Evolutionary conservation across 2,888 invertebrate genomes (phyloP), one percentile per base, ranked within the genome.

Genomic region (Stenolophus ochropezus): DNA sequence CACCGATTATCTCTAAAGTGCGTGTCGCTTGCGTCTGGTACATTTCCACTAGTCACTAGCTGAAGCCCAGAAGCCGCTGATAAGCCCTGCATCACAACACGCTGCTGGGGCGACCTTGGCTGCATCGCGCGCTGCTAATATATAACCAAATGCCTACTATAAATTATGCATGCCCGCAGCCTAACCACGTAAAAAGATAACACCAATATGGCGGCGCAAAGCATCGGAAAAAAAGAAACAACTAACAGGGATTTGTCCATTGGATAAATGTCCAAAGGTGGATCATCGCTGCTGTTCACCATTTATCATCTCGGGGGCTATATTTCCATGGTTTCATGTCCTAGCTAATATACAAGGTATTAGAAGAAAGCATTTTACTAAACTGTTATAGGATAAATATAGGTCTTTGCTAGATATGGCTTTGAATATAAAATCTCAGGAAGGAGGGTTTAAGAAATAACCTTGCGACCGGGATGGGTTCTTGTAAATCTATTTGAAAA

Each of bases 81-180:
- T 61, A 21, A 61, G 21, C 61, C 11, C 14, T 11, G 23, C 25
- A 23, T 61, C 23, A 20, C 20, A 20, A 56, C 61, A 61, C 69
- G 20, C 18, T n/a, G n/a, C n/a, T n/a, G n/a, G 25, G n/a, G 16
- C 33, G 76, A 20, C 76, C 76, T 76, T 76, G 76, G 58, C 16
- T 53, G 76, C 16, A 53, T 18, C 56, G 53, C 33, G 33, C 33
- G 11, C 8, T 8, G 56, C 33, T 76, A 76, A 76, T 76, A 56
- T 76, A 76, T 76, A 76, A 76, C 58, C 18, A 76, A 58, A 76
- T 76, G 58, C 76, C 76, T 76, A 76, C 76, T 76, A 76, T 76
- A 76, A 76, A 76, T 76, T 76, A 76, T 76, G 76, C 56, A 76
- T 58, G 76, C 76, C 58, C 27, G 76, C 58, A 33, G 56, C 16